Percentiles rank a stretch among this genome's conserved stretches.
These are phyloP conservation scores for Microtus ochrogaster DNA, from an alignment of 2,113 vertebrate genomes.

Conservation along the genomic window DNA sequence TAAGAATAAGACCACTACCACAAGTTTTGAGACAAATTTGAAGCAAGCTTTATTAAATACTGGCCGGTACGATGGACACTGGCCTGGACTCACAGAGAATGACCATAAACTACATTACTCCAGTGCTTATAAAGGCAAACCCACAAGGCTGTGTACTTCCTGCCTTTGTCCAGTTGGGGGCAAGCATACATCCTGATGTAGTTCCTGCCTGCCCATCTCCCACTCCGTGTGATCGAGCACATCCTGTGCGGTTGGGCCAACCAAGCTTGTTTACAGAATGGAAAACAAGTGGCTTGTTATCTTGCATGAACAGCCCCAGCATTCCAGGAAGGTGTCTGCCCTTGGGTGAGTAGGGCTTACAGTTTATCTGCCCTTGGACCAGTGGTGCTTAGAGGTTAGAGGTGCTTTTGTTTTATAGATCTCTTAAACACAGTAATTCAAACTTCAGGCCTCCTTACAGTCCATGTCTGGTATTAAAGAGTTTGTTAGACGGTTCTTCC, in stretches of 20 bases:
- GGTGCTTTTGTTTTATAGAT: background rate
- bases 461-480: background rate
- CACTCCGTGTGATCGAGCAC: background rate
- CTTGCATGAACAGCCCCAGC: background rate
- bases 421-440: background rate
- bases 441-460: background rate
- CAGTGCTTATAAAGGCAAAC: background rate
- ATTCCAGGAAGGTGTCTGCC: background rate
- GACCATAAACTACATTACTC: background rate
- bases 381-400: background rate
- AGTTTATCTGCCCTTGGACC: background rate
- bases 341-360: background rate
- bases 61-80: background rate
- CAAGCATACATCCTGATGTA: background rate
- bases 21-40: background rate
- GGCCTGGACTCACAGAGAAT: background rate
- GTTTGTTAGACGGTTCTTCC: background rate
- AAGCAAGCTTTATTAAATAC: background rate
- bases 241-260: background rate
- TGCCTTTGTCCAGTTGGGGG: background rate
- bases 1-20: background rate
- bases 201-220: background rate
- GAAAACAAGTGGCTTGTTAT: background rate
- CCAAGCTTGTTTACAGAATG: background rate
- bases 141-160: background rate